Percentiles rank a stretch among this genome's conserved stretches.
Conservation (phyloP, 1,140 invertebrate species). For the Drosophila simulans region DNA sequence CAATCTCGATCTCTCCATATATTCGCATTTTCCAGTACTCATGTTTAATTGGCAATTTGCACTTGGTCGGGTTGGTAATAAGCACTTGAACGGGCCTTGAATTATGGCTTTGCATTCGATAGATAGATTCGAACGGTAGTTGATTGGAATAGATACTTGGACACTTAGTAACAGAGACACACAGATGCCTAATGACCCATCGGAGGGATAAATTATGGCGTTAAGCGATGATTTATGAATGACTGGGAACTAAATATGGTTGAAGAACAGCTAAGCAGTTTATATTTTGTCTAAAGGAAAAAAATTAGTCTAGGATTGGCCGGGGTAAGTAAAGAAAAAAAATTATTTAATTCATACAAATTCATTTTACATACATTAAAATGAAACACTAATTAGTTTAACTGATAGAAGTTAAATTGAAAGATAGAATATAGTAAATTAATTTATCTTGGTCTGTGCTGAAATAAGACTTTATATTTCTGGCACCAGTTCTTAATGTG, state of each 20-base stretch:
- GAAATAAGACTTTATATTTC: too few species aligned
- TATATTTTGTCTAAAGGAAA: not conserved
- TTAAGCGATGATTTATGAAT: conserved; percentile 25
- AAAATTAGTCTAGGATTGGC: too few species aligned
- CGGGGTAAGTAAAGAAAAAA: too few species aligned
- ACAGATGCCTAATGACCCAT: conserved; percentile 26
- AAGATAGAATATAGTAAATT: too few species aligned
- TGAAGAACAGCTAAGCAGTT: not conserved
- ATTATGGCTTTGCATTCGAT: conserved; percentile 67
- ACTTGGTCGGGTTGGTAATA: conserved; percentile 50
- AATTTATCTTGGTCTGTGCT: too few species aligned
- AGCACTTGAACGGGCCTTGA: conserved; percentile 44
- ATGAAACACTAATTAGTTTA: too few species aligned
- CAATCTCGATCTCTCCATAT: not conserved
- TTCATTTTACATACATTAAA: too few species aligned
- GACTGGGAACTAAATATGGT: not conserved
- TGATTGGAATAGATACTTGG: conserved; percentile 41
- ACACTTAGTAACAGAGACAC: conserved; percentile 5
- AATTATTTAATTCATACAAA: too few species aligned
- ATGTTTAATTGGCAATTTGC: conserved; percentile 73
- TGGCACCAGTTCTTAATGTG: not conserved
- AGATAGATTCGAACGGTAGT: conserved; percentile 70
- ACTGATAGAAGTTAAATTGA: too few species aligned
- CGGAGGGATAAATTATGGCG: conserved; percentile 18
- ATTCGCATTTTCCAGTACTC: conserved; percentile 17